These are phyloP conservation scores for Toxostoma redivivum DNA, from an alignment of 2,113 vertebrate species.

Conservation along the genomic window DNA sequence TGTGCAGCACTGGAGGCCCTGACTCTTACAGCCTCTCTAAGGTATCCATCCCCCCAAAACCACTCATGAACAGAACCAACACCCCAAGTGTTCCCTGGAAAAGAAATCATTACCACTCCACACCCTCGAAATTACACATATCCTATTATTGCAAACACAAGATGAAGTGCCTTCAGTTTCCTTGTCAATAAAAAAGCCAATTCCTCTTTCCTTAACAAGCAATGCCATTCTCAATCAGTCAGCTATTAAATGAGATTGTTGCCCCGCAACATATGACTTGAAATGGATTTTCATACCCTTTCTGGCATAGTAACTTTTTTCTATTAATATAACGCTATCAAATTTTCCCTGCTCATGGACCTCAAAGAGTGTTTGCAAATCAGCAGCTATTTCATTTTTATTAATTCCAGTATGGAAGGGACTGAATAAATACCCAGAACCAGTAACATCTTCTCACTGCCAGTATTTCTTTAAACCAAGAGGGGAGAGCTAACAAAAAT, in stretches of 20 bases:
- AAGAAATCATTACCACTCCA: neutral
- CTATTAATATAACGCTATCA: neutral
- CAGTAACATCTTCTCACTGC: neutral
- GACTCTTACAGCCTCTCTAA: neutral
- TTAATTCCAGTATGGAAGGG: neutral
- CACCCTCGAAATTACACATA: neutral
- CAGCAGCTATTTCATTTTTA: neutral
- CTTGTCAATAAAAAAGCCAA: neutral
- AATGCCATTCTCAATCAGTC: neutral
- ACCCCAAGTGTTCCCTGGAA: neutral
- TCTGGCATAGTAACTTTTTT: neutral
- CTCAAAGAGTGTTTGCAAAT: neutral
- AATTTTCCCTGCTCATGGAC: neutral
- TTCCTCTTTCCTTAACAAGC: neutral
- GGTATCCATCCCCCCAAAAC: accelerated
- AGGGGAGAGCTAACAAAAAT: neutral
- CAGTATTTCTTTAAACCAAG: neutral
- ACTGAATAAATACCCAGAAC: neutral
- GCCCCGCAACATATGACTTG: accelerated
- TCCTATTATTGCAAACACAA: neutral
- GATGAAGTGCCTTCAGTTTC: neutral
- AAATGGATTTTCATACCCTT: neutral
- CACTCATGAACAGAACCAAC: neutral
- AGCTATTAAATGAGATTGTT: neutral
- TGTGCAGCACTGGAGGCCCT: neutral